phyloP scores from a whole-genome alignment of 2,113 vertebrate species.

The Tiliqua scincoides region DNA sequence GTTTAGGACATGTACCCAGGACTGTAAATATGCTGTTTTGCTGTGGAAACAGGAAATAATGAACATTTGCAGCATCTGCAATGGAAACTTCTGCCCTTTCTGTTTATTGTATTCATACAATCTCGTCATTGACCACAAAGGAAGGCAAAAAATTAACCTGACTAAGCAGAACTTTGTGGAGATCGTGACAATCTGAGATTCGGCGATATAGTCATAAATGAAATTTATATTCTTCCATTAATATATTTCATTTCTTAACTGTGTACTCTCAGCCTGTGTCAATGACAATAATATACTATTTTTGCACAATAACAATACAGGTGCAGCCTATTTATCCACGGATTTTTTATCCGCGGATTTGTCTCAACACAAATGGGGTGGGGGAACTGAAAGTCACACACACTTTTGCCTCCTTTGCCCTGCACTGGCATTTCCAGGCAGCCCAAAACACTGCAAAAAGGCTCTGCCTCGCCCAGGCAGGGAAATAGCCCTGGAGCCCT shows the following conservation, averaged over 20 bases:
- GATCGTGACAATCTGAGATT: constrained; percentile 17
- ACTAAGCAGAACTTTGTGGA: constrained; percentile 22
- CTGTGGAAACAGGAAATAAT: not conserved
- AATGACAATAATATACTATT: constrained; percentile 29
- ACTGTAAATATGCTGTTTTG: not conserved
- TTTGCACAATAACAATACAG: constrained; percentile 43
- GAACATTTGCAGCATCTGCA: not conserved
- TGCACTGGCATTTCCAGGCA: too few relatives aligned
- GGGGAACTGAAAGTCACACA: too few relatives aligned
- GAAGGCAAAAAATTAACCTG: not conserved
- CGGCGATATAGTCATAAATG: constrained; percentile 12
- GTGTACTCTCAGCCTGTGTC: not conserved
- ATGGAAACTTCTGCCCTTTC: not conserved
- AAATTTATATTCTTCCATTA: not conserved
- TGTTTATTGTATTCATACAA: not conserved
- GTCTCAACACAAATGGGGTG: too few relatives aligned
- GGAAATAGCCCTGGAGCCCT: too few relatives aligned
- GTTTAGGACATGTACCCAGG: not conserved
- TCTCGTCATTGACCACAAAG: not conserved
- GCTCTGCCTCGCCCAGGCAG: too few relatives aligned
- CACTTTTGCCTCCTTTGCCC: too few relatives aligned
- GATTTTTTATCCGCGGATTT: too few relatives aligned
- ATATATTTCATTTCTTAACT: constrained; percentile 24
- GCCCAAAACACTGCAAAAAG: too few relatives aligned
- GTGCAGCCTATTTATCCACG: too few relatives aligned